These are phyloP conservation scores for Pyrocoelia pectoralis DNA, from an alignment of 2,888 invertebrate genomes.

Conservation along the genomic window DNA sequence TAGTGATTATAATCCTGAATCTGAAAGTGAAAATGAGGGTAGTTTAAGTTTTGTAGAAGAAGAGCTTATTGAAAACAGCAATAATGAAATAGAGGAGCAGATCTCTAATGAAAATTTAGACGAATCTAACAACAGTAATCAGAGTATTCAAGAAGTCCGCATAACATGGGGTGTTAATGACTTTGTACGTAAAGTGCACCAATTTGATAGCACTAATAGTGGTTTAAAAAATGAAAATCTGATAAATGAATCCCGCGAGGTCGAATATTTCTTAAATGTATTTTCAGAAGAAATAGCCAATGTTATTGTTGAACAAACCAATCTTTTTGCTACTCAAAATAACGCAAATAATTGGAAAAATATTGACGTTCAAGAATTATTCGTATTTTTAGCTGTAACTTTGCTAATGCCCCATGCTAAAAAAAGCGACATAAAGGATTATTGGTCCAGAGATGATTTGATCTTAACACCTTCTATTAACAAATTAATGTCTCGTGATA, in stretches of 20 bases:
- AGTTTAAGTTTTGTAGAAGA: neutral
- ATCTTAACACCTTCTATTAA: neutral
- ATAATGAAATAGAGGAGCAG: neutral
- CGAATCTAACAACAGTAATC: neutral
- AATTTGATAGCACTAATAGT: neutral
- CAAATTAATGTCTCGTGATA: neutral
- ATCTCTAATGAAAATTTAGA: constrained; percentile 1
- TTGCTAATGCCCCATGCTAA: neutral
- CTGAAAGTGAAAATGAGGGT: neutral
- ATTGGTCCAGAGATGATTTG: neutral
- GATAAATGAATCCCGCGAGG: neutral
- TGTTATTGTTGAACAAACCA: neutral
- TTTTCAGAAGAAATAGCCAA: neutral
- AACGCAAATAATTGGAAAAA: neutral
- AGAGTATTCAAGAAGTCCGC: neutral
- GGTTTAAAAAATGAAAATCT: neutral
- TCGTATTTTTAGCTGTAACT: constrained; percentile 1
- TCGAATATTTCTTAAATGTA: neutral
- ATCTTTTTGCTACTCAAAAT: neutral
- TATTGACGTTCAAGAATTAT: constrained; percentile 7
- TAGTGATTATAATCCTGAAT: neutral
- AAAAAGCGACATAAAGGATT: neutral
- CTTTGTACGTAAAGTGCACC: neutral
- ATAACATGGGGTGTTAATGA: neutral
- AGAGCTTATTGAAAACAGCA: neutral